Evolutionary conservation across 2,113 vertebrate genomes (phyloP).

Genomic region (Turnix velox): DNA sequence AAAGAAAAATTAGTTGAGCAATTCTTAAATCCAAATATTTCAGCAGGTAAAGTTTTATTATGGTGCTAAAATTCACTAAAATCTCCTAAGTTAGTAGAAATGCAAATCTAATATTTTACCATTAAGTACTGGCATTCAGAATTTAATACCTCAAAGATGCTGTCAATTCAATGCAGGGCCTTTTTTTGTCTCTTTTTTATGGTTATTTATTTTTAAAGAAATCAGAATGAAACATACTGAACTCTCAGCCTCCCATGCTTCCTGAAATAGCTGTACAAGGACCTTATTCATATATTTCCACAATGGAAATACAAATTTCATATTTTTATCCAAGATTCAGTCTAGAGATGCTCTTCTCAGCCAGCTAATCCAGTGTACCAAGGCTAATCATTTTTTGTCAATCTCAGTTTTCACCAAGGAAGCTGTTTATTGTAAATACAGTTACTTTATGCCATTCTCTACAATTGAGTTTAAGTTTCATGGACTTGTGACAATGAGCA

Average conservation of each 20-base stretch:
- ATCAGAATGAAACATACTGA: background rate
- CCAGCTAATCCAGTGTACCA: background rate
- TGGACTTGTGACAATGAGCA: no score
- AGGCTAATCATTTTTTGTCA: background rate
- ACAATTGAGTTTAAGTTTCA: fast-evolving
- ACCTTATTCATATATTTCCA: background rate
- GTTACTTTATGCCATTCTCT: background rate
- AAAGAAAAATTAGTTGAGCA: background rate
- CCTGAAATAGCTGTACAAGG: background rate
- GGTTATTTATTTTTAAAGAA: background rate
- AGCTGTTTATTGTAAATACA: background rate
- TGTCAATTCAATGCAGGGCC: background rate
- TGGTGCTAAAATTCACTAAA: background rate
- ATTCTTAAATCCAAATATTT: background rate
- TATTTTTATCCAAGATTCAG: background rate
- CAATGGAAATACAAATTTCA: background rate
- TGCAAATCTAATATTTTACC: background rate
- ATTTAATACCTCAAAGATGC: background rate
- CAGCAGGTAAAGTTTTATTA: background rate
- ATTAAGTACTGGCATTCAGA: background rate
- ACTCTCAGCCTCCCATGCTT: background rate
- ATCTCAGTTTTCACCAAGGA: background rate
- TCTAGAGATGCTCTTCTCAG: background rate
- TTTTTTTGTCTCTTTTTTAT: background rate
- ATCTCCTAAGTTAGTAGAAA: background rate